These are phyloP conservation scores for Peromyscus leucopus DNA, from an alignment of 2,113 vertebrate species.

Conservation along the genomic window DNA sequence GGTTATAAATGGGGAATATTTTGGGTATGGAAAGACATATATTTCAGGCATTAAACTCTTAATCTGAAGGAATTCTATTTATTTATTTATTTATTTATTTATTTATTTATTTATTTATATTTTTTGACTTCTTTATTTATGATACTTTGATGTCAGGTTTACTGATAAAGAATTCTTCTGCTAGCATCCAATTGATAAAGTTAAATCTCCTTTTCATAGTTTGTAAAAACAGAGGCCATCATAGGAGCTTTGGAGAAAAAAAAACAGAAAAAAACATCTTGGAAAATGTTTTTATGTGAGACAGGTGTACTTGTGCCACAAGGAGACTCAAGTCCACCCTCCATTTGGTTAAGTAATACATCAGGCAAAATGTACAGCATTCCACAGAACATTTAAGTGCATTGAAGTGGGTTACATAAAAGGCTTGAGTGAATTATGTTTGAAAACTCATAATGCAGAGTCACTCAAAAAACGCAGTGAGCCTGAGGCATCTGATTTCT, in stretches of 20 bases:
- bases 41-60: neutral
- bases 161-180: neutral
- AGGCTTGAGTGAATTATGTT: neutral
- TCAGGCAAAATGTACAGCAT: neutral
- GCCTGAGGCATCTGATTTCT: neutral
- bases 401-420: neutral
- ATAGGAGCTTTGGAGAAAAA: too few species aligned
- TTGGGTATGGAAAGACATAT: neutral
- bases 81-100: too few species aligned
- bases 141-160: neutral
- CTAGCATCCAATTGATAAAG: neutral
- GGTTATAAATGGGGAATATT: neutral
- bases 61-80: neutral
- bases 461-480: neutral
- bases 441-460: neutral
- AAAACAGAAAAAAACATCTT: too few species aligned
- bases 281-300: neutral
- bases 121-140: neutral
- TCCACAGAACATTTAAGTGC: neutral
- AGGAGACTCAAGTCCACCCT: neutral
- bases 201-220: neutral
- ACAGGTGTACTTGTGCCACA: neutral
- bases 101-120: too few species aligned
- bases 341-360: neutral
- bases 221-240: neutral